Conservation (phyloP, 2,888 invertebrate species). For the Entomobrya multifasciata region DNA sequence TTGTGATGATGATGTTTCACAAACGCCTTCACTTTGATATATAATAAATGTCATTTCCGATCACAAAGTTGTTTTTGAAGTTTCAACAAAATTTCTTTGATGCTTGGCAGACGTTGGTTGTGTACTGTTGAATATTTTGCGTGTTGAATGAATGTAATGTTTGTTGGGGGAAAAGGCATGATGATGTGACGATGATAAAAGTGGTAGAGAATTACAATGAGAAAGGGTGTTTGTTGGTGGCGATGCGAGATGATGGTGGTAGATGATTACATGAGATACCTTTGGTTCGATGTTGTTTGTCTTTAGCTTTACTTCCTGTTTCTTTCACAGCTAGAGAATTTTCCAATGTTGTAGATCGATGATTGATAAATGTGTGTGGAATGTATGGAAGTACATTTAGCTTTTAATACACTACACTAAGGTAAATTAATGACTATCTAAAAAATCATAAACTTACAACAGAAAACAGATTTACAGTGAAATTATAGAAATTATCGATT, state of each 20-base stretch:
- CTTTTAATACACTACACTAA: too few relatives aligned
- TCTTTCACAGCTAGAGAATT: too few relatives aligned
- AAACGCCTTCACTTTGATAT: constrained; percentile 13
- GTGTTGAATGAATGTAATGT: neutral
- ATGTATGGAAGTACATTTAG: too few relatives aligned
- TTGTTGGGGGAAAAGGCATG: too few relatives aligned
- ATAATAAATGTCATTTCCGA: constrained; percentile 46
- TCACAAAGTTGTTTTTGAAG: constrained; percentile 33
- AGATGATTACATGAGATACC: neutral
- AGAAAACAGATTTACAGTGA: too few relatives aligned
- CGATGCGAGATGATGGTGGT: neutral
- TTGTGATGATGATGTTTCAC: constrained; percentile 8
- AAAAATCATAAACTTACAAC: too few relatives aligned
- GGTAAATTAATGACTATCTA: too few relatives aligned
- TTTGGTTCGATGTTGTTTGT: neutral
- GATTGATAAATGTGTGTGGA: too few relatives aligned
- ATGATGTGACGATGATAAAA: neutral
- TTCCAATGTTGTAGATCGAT: too few relatives aligned
- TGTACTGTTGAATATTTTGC: neutral
- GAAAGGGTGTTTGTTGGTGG: constrained; percentile 14
- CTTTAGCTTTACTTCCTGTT: too few relatives aligned
- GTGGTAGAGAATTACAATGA: constrained; percentile 6
- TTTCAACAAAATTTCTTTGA: constrained; percentile 13
- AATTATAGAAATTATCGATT: too few relatives aligned
- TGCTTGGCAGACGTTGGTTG: constrained; percentile 20